phyloP scores from a whole-genome alignment of 1,140 invertebrate species.

The Microplitis mediator region DNA sequence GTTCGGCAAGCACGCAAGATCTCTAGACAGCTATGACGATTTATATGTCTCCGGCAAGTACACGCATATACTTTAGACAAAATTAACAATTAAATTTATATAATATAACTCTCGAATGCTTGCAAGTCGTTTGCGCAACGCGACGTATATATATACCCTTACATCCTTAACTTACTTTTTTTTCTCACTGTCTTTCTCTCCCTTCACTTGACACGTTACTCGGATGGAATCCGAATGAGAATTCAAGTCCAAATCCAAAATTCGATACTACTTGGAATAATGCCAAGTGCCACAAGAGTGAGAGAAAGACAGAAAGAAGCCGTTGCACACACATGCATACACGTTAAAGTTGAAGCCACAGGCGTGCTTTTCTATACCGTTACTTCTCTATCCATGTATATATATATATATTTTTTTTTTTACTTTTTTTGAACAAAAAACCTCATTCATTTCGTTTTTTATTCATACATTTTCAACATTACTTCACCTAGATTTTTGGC shows the following conservation, averaged over 20 bases:
- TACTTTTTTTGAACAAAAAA: background rate
- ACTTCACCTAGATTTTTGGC: background rate
- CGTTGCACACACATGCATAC: no score
- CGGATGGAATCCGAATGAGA: slow-evolving; percentile 41
- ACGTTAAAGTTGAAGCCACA: slow-evolving; percentile 13
- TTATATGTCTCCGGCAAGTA: slow-evolving; percentile 4
- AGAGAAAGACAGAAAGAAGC: background rate
- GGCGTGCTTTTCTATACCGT: slow-evolving; percentile 18
- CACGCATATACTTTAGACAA: background rate
- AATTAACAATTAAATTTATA: slow-evolving; percentile 26
- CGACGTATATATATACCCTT: slow-evolving; percentile 21
- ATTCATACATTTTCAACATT: background rate
- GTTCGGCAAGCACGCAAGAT: background rate
- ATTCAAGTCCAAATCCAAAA: slow-evolving; percentile 40
- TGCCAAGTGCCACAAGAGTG: slow-evolving; percentile 45
- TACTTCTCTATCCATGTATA: background rate
- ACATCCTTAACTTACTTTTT: no score
- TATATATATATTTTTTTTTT: background rate
- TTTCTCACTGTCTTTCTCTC: slow-evolving; percentile 1
- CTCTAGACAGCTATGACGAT: slow-evolving; percentile 1
- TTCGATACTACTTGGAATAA: slow-evolving; percentile 47
- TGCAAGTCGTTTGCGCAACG: background rate
- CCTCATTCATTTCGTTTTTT: background rate
- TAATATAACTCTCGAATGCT: slow-evolving; percentile 12
- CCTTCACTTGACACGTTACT: slow-evolving; percentile 14